phyloP scores from a whole-genome alignment of 2,113 vertebrate species.

The Dissostichus mawsoni region DNA sequence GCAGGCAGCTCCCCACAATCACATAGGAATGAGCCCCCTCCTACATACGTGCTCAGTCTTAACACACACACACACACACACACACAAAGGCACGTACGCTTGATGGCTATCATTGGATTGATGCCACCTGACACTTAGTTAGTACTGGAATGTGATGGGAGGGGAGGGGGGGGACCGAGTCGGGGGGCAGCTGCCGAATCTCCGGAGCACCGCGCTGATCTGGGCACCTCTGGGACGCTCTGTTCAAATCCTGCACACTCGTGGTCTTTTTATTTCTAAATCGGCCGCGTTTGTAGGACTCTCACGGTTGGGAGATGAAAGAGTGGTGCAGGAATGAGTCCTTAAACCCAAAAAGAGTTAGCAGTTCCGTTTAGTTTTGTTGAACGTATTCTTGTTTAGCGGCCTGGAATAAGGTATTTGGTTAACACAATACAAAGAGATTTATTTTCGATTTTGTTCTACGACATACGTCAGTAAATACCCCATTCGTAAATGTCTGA shows the following conservation, averaged over 20 bases:
- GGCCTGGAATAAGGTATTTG: no score
- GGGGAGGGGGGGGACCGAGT: constrained; percentile 26
- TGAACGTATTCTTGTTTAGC: no score
- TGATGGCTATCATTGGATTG: constrained; percentile 81
- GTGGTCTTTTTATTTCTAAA: background rate
- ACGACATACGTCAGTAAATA: no score
- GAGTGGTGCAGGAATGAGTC: no score
- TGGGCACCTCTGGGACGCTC: constrained; percentile 35
- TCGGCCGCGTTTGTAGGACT: constrained; percentile 8
- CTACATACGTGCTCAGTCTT: constrained; percentile 66
- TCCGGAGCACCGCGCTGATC: constrained; percentile 59
- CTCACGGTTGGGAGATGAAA: constrained; percentile 3
- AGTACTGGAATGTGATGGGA: constrained; percentile 78
- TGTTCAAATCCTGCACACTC: constrained; percentile 1
- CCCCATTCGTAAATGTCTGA: no score
- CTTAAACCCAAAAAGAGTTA: no score
- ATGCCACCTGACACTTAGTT: constrained; percentile 83
- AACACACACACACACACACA: constrained; percentile 68
- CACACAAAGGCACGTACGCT: constrained; percentile 72
- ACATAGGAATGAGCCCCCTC: constrained; percentile 65
- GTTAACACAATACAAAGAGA: no score
- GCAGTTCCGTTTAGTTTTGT: no score
- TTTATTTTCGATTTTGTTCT: no score
- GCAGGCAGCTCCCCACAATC: constrained; percentile 48
- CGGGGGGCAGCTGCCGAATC: constrained; percentile 68